These are phyloP conservation scores for Harpalus rubripes DNA, from an alignment of 2,888 invertebrate species.

Conservation along the genomic window DNA sequence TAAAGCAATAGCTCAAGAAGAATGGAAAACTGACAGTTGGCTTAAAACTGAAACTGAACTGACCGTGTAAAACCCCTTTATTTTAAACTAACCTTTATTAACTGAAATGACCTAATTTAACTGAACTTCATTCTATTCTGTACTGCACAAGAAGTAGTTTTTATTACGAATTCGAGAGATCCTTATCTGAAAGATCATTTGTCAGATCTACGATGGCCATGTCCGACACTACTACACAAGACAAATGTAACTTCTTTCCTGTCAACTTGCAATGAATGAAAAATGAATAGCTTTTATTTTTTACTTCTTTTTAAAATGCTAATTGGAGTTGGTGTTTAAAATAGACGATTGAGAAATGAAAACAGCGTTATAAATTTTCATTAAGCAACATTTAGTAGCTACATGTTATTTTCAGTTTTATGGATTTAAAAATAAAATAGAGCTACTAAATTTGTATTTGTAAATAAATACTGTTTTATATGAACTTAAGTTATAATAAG, in stretches of 20 bases:
- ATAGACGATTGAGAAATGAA: neutral
- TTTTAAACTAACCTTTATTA: too few species aligned
- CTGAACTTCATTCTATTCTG: neutral
- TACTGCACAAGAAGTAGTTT: too few species aligned
- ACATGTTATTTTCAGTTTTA: neutral
- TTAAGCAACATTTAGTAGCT: neutral
- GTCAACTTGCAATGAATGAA: neutral
- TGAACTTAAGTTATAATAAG: neutral
- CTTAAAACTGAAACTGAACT: too few species aligned
- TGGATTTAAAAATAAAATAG: neutral
- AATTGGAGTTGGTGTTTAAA: neutral
- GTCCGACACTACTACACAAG: neutral
- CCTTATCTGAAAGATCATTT: neutral
- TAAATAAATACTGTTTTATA: slow-evolving; percentile 1
- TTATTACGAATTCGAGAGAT: neutral
- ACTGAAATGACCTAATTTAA: neutral
- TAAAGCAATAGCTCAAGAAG: too few species aligned
- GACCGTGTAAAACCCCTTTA: too few species aligned
- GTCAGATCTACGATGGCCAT: neutral
- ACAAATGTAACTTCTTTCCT: neutral
- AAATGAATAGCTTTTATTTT: neutral
- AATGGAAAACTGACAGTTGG: too few species aligned
- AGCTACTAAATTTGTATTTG: neutral
- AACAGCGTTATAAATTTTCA: neutral
- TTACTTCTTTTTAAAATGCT: neutral